Percentiles rank a stretch among this genome's conserved stretches.
Evolutionary conservation across 1,140 invertebrate species (phyloP).

Genomic region (Orius laevigatus): DNA sequence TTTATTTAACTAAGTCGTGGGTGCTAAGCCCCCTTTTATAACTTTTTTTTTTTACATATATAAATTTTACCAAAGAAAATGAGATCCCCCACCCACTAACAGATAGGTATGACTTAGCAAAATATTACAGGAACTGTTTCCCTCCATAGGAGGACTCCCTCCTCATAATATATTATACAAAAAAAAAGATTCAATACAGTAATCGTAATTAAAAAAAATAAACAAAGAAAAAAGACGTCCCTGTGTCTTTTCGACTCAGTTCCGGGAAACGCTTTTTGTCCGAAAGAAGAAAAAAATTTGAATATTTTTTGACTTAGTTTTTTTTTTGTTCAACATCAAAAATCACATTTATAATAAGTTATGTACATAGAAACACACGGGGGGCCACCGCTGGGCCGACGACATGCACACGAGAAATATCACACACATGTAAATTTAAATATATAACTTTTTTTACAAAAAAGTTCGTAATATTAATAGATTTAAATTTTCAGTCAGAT

Average conservation of each 20-base stretch:
- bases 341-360: slow-evolving; percentile 5
- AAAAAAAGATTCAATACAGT: no score
- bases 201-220: no score
- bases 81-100: slow-evolving; percentile 5
- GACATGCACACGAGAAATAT: slow-evolving; percentile 5
- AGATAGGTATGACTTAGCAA: slow-evolving; percentile 2
- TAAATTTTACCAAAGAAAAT: background rate
- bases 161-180: background rate
- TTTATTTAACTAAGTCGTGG: slow-evolving; percentile 5
- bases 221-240: no score
- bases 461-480: background rate
- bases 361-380: background rate
- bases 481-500: background rate
- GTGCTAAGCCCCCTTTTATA: background rate
- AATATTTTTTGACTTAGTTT: no score
- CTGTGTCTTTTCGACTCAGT: background rate
- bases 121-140: slow-evolving; percentile 6
- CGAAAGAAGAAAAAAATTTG: background rate
- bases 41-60: background rate
- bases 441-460: background rate
- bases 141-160: slow-evolving; percentile 7
- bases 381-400: background rate
- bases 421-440: slow-evolving; percentile 4
- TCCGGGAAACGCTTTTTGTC: slow-evolving; percentile 7
- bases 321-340: background rate